Percentiles rank a stretch among this genome's conserved stretches.
phyloP scores from a whole-genome alignment of 1,140 invertebrate species.

The Dreissena polymorpha region DNA sequence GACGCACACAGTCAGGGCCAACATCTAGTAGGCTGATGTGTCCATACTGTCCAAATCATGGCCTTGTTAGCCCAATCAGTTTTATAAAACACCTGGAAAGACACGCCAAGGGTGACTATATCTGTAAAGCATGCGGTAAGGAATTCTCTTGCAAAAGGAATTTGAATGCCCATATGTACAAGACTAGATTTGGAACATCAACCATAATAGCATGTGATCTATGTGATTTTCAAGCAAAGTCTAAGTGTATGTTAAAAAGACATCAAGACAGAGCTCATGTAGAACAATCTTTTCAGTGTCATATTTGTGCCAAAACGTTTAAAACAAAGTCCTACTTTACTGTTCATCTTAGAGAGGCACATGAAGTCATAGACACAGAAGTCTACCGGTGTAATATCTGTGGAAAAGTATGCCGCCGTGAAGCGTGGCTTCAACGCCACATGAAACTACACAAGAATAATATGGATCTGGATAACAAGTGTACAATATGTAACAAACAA shows the following conservation, averaged over 20 bases:
- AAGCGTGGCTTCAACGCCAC: not conserved
- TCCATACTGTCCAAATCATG: not conserved
- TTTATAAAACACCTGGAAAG: not conserved
- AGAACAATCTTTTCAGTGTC: not conserved
- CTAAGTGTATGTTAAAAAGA: not conserved
- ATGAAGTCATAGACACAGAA: not conserved
- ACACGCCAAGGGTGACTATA: not conserved
- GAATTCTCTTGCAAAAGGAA: not conserved
- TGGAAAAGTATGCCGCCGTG: not conserved
- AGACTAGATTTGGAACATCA: not conserved
- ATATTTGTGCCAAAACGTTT: conserved; percentile 8
- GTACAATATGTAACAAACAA: not conserved
- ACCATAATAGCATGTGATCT: not conserved
- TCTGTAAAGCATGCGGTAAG: not conserved
- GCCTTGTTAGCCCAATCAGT: not conserved
- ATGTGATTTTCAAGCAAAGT: conserved; percentile 1
- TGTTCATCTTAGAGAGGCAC: not conserved
- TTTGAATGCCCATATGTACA: not conserved
- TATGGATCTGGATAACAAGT: not conserved
- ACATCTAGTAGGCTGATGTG: not conserved
- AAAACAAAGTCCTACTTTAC: not conserved
- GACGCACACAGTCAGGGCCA: not conserved
- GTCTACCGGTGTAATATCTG: not conserved
- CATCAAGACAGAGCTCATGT: not conserved
- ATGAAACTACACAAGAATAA: not conserved